These are phyloP conservation scores for Icerya purchasi DNA, from an alignment of 2,888 invertebrate species.

Conservation along the genomic window DNA sequence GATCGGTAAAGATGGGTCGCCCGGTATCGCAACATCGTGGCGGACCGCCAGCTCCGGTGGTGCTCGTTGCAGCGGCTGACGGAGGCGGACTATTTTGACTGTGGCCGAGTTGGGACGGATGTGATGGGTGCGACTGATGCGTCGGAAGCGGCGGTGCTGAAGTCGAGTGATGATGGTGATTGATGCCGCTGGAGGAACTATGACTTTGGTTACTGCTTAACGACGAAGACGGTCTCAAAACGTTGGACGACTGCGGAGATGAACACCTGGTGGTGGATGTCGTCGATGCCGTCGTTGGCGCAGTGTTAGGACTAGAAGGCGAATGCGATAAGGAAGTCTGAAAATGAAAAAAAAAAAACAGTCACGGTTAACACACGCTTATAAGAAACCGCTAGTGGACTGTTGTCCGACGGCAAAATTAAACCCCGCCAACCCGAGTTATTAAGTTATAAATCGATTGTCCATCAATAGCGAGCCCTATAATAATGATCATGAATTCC, in stretches of 20 bases:
- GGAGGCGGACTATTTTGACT: conserved; percentile 27
- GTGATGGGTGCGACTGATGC: conserved; percentile 9
- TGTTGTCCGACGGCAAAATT: too few relatives aligned
- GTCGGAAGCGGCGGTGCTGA: neutral
- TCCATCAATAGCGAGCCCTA: too few relatives aligned
- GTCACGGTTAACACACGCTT: too few relatives aligned
- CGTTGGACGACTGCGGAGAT: conserved; percentile 12
- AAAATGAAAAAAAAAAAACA: conserved; percentile 13
- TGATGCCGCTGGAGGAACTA: conserved; percentile 26
- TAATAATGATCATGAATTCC: too few relatives aligned
- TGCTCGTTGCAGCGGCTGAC: conserved; percentile 25
- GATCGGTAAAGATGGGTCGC: conserved; percentile 72
- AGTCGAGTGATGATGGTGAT: neutral
- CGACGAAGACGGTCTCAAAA: conserved; percentile 13
- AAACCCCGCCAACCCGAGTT: too few relatives aligned
- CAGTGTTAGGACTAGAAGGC: conserved; percentile 15
- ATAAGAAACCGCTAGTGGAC: too few relatives aligned
- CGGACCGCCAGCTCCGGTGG: conserved; percentile 23
- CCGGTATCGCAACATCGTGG: conserved; percentile 73
- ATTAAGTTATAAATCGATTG: too few relatives aligned
- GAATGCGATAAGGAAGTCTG: conserved; percentile 10
- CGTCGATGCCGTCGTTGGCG: conserved; percentile 11
- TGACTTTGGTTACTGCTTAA: conserved; percentile 11
- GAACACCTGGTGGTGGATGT: conserved; percentile 9
- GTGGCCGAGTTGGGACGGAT: too few relatives aligned